These are phyloP conservation scores for Solenodon paradoxus DNA, from an alignment of 2,113 vertebrate species.

Conservation along the genomic window DNA sequence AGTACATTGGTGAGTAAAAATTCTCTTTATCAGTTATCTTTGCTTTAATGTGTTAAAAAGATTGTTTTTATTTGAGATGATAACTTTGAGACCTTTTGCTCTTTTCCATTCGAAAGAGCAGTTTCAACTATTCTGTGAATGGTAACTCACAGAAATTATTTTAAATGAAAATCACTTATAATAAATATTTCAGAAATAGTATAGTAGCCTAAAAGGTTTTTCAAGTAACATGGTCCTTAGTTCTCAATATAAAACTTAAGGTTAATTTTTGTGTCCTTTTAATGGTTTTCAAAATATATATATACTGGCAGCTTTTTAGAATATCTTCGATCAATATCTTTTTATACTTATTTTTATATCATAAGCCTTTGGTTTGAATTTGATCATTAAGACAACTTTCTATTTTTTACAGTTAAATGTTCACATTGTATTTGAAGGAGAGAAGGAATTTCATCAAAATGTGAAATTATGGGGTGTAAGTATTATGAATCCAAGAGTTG, in stretches of 20 bases:
- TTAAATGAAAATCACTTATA: background rate
- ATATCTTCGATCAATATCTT: background rate
- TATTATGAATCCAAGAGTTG: conserved; percentile 57
- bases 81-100: background rate
- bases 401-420: conserved; percentile 89
- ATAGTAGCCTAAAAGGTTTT: background rate
- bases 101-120: background rate
- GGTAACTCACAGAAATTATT: background rate
- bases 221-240: background rate
- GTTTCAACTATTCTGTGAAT: conserved; percentile 9
- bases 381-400: background rate
- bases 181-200: background rate
- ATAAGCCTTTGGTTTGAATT: background rate
- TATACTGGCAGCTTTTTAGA: background rate
- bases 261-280: background rate
- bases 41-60: background rate
- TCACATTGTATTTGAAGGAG: conserved; percentile 94
- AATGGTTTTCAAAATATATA: background rate
- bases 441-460: conserved; percentile 94
- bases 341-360: conserved; percentile 5
- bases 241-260: background rate
- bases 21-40: background rate
- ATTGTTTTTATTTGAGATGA: background rate
- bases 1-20: conserved; percentile 90
- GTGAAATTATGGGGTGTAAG: conserved; percentile 98